These are phyloP conservation scores for Xestia c-nigrum DNA, from an alignment of 2,888 invertebrate species.

Conservation along the genomic window DNA sequence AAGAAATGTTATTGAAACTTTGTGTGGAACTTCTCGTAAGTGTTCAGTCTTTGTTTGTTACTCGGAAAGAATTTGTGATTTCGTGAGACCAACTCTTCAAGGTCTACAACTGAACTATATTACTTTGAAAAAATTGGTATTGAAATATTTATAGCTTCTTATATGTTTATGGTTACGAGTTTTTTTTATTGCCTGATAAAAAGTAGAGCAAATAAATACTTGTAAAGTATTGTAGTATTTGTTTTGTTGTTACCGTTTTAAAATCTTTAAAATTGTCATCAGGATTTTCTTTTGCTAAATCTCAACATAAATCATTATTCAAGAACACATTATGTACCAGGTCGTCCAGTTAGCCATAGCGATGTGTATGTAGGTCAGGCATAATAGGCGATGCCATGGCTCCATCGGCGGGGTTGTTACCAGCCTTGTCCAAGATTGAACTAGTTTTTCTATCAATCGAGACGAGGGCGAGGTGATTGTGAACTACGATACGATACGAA, in stretches of 20 bases:
- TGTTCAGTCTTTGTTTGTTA: conserved; percentile 40
- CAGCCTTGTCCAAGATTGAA: conserved; percentile 85
- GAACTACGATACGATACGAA: conserved; percentile 67
- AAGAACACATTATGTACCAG: conserved; percentile 57
- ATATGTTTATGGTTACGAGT: conserved; percentile 22
- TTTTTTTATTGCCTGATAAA: conserved; percentile 38
- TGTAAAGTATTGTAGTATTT: conserved; percentile 10
- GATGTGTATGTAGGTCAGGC: conserved; percentile 82
- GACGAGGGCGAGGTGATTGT: conserved; percentile 83
- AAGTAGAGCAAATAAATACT: conserved; percentile 14
- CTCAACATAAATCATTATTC: conserved; percentile 39
- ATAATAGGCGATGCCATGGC: conserved; percentile 82
- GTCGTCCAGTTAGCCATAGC: conserved; percentile 71
- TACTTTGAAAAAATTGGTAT: conserved; percentile 13
- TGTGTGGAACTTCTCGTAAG: conserved; percentile 21
- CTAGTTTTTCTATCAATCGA: conserved; percentile 85
- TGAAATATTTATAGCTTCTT: conserved; percentile 35
- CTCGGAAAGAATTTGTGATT: conserved; percentile 45
- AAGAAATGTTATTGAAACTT: conserved; percentile 49
- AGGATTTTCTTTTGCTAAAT: conserved; percentile 28
- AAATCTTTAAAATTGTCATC: background rate
- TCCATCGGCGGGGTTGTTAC: conserved; percentile 80
- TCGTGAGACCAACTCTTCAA: conserved; percentile 46
- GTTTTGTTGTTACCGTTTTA: background rate
- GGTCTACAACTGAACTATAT: conserved; percentile 49